Base-by-base conservation (phyloP, 2,888 invertebrate genomes). In the Xylota segnis region DNA sequence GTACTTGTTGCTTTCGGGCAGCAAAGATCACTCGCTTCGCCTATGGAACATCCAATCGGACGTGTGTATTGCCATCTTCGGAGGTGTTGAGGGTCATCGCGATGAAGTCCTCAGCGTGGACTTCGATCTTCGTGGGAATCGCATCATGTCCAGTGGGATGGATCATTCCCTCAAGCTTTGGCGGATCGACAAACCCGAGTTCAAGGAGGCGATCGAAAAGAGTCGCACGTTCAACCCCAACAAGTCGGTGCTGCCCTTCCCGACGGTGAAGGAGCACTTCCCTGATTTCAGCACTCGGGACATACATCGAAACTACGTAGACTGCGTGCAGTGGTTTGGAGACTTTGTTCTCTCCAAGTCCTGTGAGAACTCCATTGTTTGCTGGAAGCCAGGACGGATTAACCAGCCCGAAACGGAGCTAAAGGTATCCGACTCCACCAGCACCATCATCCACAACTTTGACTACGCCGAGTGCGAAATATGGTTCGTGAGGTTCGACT, bases 221-320 rank as follows among this genome's bases (percentile, higher is more conserved):
- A 98, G 98, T 0, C 97, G 97, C 88, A 94, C 94, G 32, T 98
- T 96, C 90, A 96, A 96, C 89, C 95, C 96, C 5, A 95, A 95
- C 82, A 94, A 97, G 88, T 96, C 95, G 68, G 93, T 95, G 10
- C 93, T 97, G 71, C 97, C 98, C 0, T 99, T 98, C 91, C 96
- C 97, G 88, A 97, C 98, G 0, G 93, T 97, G 9, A 96, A 96
- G 89, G 97, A 98, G 90, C 97, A 99, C 93, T 99, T 98, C 91
- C 98, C 99, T 0, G 98, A 98, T 91, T 99, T 98, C 90, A 97
- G 98, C 0, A 99, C 99, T 0, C 94, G 98, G 87, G 99, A 99
- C 91, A 97, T 99, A 88, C 99, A 99, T 91, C 95, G 97, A 87
- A 99, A 99, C 93, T 99, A 99, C 93, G 99, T 99, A 1, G 99